These are phyloP conservation scores for Ginglymostoma cirratum DNA, from an alignment of 2,113 vertebrate genomes.

Conservation along the genomic window DNA sequence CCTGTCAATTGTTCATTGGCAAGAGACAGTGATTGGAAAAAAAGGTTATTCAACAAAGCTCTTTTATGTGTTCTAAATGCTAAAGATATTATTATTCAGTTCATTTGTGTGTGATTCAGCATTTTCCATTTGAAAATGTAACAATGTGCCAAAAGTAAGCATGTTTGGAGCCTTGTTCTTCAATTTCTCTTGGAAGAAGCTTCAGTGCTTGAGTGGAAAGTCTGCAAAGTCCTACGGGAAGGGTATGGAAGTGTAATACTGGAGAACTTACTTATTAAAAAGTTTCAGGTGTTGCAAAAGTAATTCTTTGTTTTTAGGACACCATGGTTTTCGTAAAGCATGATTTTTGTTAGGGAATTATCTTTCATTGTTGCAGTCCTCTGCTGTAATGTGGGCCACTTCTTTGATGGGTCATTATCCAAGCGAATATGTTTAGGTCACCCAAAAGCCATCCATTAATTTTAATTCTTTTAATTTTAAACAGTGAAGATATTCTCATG, in stretches of 20 bases:
- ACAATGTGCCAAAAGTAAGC: neutral
- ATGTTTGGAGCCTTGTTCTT: neutral
- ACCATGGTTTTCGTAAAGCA: neutral
- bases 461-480: neutral
- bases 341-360: neutral
- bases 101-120: neutral
- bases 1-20: neutral
- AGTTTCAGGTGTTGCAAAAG: neutral
- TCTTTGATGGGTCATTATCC: neutral
- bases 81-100: neutral
- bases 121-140: neutral
- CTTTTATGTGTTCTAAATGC: neutral
- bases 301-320: neutral
- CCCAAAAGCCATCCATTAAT: neutral
- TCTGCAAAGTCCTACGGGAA: neutral
- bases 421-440: neutral
- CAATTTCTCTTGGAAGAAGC: neutral
- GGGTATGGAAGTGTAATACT: neutral
- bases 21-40: neutral
- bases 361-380: neutral
- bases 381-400: neutral
- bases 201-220: neutral
- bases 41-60: neutral
- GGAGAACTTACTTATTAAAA: neutral
- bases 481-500: neutral